These are phyloP conservation scores for Caenorhabditis briggsae DNA, from an alignment of 1,140 invertebrate genomes.

Conservation along the genomic window DNA sequence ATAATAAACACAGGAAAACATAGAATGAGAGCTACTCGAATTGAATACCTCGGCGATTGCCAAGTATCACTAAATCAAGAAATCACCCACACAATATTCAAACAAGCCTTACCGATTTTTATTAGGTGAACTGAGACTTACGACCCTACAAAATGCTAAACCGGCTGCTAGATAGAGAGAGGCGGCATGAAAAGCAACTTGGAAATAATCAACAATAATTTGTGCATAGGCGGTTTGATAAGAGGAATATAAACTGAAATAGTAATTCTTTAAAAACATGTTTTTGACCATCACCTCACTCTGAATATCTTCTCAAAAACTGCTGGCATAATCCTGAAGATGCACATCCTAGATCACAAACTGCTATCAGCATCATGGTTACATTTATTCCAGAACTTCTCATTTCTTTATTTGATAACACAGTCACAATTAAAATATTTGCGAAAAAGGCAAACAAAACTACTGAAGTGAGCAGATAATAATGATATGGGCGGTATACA, in stretches of 20 bases:
- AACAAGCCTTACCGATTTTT: neutral
- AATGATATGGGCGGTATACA: constrained; percentile 4
- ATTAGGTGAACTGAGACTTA: neutral
- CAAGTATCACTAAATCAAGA: neutral
- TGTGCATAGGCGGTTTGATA: constrained; percentile 2
- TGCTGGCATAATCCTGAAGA: neutral
- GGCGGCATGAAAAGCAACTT: neutral
- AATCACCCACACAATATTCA: neutral
- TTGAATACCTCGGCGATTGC: constrained; percentile 7
- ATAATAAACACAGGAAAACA: neutral
- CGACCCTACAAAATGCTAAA: neutral
- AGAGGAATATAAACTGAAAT: constrained; percentile 1
- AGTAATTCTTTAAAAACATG: no score
- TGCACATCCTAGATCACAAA: constrained; percentile 15
- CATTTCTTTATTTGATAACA: constrained; percentile 21
- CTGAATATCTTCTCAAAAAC: constrained; percentile 6
- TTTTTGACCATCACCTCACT: neutral
- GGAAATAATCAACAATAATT: neutral
- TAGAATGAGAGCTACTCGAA: neutral
- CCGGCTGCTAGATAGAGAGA: constrained; percentile 10
- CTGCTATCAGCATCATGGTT: constrained; percentile 8
- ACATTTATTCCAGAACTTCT: constrained; percentile 16
- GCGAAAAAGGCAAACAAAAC: constrained; percentile 19
- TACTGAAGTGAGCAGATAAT: constrained; percentile 4
- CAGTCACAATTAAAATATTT: constrained; percentile 2